Percentiles rank a stretch among this genome's conserved stretches.
Evolutionary conservation across 1,140 invertebrate genomes (phyloP).

Genomic region (Charaxes varanes): DNA sequence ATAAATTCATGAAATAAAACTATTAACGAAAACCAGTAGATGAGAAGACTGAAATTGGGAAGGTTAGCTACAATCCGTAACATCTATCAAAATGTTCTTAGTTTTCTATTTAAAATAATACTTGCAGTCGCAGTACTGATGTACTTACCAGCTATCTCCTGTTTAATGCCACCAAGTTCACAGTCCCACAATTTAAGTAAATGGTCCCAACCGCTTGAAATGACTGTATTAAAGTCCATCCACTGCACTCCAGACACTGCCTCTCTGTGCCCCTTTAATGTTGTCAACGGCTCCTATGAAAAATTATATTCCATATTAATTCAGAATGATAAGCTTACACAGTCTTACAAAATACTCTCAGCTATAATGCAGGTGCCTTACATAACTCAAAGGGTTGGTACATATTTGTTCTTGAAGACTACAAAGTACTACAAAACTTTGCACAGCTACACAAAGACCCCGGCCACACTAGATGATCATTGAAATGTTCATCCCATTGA

Average conservation of each 20-base stretch:
- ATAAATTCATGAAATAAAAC: too few relatives aligned
- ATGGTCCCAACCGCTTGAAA: constrained; percentile 96
- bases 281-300: constrained; percentile 86
- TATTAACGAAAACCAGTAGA: too few relatives aligned
- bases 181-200: constrained; percentile 96
- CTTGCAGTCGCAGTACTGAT: background rate
- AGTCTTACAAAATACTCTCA: too few relatives aligned
- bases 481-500: too few relatives aligned
- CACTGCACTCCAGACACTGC: constrained; percentile 89
- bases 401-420: too few relatives aligned
- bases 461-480: too few relatives aligned
- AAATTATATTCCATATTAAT: background rate
- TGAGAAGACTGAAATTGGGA: too few relatives aligned
- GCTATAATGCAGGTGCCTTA: too few relatives aligned
- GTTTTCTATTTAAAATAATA: background rate
- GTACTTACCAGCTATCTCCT: constrained; percentile 81
- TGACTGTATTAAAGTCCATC: constrained; percentile 83
- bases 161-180: constrained; percentile 86
- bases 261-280: constrained; percentile 94
- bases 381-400: too few relatives aligned
- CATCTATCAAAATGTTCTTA: background rate
- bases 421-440: too few relatives aligned
- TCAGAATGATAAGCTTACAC: too few relatives aligned
- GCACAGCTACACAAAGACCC: too few relatives aligned
- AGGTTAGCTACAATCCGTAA: background rate